Conservation (phyloP, 2,113 vertebrate genomes). For the Pica pica region DNA sequence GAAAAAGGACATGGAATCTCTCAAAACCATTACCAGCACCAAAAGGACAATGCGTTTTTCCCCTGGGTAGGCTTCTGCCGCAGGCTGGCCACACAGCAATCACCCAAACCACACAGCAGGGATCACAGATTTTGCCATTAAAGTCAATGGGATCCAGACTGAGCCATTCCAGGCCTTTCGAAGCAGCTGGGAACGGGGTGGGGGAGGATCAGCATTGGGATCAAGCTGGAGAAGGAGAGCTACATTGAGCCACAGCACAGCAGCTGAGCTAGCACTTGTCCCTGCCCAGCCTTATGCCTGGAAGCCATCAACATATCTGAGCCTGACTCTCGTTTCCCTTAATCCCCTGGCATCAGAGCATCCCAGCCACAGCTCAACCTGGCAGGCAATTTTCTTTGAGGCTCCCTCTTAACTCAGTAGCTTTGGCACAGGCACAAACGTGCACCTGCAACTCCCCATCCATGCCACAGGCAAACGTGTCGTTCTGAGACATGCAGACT, state of each 20-base stretch:
- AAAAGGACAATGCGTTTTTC: neutral
- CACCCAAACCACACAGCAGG: neutral
- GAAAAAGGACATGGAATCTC: neutral
- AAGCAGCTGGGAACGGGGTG: neutral
- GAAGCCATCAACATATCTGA: neutral
- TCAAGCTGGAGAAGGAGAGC: neutral
- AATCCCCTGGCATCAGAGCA: neutral
- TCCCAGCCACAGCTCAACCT: neutral
- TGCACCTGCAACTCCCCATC: neutral
- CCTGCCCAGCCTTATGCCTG: neutral
- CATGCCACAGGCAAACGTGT: neutral
- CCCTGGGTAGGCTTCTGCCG: neutral
- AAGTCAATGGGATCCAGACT: neutral
- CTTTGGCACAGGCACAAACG: accelerated
- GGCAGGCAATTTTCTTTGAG: neutral
- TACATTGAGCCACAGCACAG: neutral
- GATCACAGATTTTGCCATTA: neutral
- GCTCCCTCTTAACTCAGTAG: neutral
- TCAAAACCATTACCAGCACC: too few species aligned
- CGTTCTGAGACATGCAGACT: neutral
- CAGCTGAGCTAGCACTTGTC: neutral
- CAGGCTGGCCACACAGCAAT: neutral
- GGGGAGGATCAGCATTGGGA: neutral
- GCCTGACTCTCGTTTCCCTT: neutral
- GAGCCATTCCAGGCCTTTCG: neutral